Conservation (phyloP, 2,797 vertebrate genomes). For the Tolypeutes matacus region DNA sequence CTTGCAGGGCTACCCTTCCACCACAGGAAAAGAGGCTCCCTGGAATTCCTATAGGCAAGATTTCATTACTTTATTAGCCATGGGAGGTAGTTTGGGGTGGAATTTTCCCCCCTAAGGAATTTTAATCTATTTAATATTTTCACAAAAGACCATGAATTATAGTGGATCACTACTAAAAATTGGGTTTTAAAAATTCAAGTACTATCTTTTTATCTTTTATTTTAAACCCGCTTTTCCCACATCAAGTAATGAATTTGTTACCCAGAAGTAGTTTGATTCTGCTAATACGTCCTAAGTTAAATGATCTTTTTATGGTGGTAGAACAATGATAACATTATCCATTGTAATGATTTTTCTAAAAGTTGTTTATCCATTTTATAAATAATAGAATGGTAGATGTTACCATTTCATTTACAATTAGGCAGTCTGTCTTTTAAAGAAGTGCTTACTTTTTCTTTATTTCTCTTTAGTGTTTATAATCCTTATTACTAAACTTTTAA, state of each 20-base stretch:
- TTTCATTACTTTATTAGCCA: slow-evolving; percentile 50
- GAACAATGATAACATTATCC: slow-evolving; percentile 8
- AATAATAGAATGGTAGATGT: neutral
- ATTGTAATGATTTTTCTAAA: slow-evolving; percentile 9
- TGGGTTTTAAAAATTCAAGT: neutral
- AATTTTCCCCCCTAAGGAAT: neutral
- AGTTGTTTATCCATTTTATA: slow-evolving; percentile 45
- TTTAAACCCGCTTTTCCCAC: neutral
- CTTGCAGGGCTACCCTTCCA: neutral
- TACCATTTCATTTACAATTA: neutral
- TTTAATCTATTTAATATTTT: slow-evolving; percentile 36
- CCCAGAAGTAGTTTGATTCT: slow-evolving; percentile 13
- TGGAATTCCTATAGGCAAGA: neutral
- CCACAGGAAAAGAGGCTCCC: neutral
- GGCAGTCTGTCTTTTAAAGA: neutral
- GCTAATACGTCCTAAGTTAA: slow-evolving; percentile 31
- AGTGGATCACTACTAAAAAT: slow-evolving; percentile 27
- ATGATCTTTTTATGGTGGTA: neutral
- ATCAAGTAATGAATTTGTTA: slow-evolving; percentile 53
- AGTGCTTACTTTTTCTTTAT: neutral
- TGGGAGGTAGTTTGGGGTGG: neutral
- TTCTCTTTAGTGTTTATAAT: slow-evolving; percentile 24
- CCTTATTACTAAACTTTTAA: slow-evolving; percentile 16
- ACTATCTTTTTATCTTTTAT: slow-evolving; percentile 14
- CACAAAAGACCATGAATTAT: slow-evolving; percentile 4